Evolutionary conservation across 2,797 vertebrate species (phyloP).

Genomic region (Hephaestus fuliginosus): DNA sequence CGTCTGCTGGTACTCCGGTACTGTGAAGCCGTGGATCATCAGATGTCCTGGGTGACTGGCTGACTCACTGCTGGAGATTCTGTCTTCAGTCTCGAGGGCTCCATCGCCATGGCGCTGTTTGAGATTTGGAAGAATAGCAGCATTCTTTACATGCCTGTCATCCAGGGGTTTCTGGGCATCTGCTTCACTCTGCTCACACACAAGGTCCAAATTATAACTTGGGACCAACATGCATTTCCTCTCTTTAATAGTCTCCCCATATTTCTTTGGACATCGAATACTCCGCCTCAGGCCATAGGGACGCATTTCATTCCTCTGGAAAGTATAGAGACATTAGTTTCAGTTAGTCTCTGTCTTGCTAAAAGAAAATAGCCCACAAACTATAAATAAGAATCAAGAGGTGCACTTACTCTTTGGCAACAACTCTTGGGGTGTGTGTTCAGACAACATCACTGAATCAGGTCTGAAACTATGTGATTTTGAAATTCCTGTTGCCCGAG

Average conservation of each 20-base stretch:
- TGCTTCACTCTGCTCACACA: slow-evolving; percentile 38
- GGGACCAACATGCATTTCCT: slow-evolving; percentile 57
- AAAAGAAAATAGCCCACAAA: slow-evolving; percentile 18
- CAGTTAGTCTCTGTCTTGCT: slow-evolving; percentile 1
- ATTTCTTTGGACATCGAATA: slow-evolving; percentile 80
- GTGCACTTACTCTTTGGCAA: slow-evolving; percentile 63
- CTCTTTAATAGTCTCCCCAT: slow-evolving; percentile 73
- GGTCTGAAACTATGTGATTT: slow-evolving; percentile 16
- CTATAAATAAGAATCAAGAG: slow-evolving; percentile 7
- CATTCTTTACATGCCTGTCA: slow-evolving; percentile 67
- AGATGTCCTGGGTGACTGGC: slow-evolving; percentile 22
- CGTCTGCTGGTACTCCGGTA: slow-evolving; percentile 71
- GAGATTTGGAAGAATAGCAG: slow-evolving; percentile 73
- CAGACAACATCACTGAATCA: slow-evolving; percentile 42
- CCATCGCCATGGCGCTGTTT: background rate
- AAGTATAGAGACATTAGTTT: slow-evolving; percentile 36
- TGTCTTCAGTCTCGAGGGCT: slow-evolving; percentile 4
- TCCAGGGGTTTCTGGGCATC: slow-evolving; percentile 55
- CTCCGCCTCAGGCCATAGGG: slow-evolving; percentile 72
- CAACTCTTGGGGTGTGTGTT: slow-evolving; percentile 27
- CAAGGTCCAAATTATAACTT: slow-evolving; percentile 30
- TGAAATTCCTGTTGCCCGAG: slow-evolving; percentile 21
- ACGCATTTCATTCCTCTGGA: slow-evolving; percentile 72
- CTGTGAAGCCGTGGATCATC: slow-evolving; percentile 80
- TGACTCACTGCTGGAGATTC: background rate